Evolutionary conservation across 2,797 vertebrate genomes (phyloP).

Genomic region (Takifugu rubripes): DNA sequence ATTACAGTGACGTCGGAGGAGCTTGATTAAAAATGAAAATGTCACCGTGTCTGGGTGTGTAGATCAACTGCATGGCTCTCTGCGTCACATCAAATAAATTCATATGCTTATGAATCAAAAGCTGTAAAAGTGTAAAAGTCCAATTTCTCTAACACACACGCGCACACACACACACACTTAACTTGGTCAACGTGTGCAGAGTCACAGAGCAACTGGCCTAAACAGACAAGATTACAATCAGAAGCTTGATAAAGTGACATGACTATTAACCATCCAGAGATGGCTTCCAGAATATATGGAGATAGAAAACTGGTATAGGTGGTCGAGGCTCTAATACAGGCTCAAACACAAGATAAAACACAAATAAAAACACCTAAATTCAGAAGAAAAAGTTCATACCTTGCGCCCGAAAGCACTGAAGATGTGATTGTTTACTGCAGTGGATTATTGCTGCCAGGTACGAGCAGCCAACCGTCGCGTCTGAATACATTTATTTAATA

Average conservation of each 20-base stretch:
- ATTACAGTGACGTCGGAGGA: too few relatives aligned
- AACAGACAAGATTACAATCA: conserved; percentile 71
- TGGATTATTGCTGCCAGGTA: conserved; percentile 51
- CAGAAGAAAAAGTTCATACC: conserved; percentile 41
- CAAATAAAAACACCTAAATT: conserved; percentile 33
- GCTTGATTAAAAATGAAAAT: conserved; percentile 4
- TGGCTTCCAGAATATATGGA: conserved; percentile 46
- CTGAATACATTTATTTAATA: conserved; percentile 8
- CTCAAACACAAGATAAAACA: conserved; percentile 25
- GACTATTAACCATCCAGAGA: conserved; percentile 49
- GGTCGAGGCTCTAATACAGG: conserved; percentile 26
- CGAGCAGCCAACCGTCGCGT: conserved; percentile 33
- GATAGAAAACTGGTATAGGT: conserved; percentile 39
- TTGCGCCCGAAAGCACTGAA: conserved; percentile 41
- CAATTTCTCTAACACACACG: conserved; percentile 22
- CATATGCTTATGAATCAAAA: background rate
- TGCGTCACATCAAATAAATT: background rate
- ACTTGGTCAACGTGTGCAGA: conserved; percentile 54
- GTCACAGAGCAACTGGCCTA: conserved; percentile 44
- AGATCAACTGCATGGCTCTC: background rate
- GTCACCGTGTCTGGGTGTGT: background rate
- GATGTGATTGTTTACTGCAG: conserved; percentile 64
- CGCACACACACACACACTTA: conserved; percentile 9
- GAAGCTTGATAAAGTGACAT: conserved; percentile 76
- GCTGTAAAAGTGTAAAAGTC: conserved; percentile 4